Base-by-base conservation (phyloP, 2,888 invertebrate species). In the Aleiodes leptofemur region DNA sequence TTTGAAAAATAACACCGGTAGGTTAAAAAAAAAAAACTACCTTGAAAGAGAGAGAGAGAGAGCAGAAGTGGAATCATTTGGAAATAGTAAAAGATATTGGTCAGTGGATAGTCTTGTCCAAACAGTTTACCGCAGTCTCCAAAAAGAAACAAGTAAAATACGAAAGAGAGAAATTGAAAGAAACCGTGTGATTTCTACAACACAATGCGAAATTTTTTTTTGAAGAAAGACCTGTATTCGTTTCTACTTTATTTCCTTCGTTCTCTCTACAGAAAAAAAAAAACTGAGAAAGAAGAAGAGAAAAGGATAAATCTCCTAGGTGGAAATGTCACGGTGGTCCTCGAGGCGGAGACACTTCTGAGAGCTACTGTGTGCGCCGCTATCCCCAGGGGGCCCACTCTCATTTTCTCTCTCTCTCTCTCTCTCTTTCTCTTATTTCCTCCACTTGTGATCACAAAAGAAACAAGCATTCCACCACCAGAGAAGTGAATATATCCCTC, bases 321-420 rank as follows among this genome's bases (percentile, higher is more conserved):
- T 75, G 78, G 76, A 83, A 83, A 82, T 85, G 85, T 85, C 86
- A 87, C 82, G 87, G 87, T 87, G 87, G 87, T 87, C 86, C 81
- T 73, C 64, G 81, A 79, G 82, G 83, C 83, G 83, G 82, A 79
- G 84, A 87, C 86, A 86, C 82, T 84, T 82, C 79, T 78, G 76
- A 74, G 76, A 79, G 86, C 88, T 88, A 88, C 88, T 83, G 88
- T 86, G 78, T 81, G 85, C 83, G 48, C 57, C 34, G 64, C 80
- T 78, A 76, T 61, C 87, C 77, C 77, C 86, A 76, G 87, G 86
- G 86, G 86, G 83, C 79, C 85, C 34, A 34, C 4, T 68, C 68
- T 64, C 66, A 71, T 77, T 79, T 77, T 74, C 77, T 79, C 68
- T 64, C 66, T 72, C 77, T 79, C 77, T 74, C 77, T 79, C 77